Evolutionary conservation across 2,888 invertebrate genomes (phyloP), one percentile per base, ranked within the genome.

Genomic region (Neoascia interrupta): DNA sequence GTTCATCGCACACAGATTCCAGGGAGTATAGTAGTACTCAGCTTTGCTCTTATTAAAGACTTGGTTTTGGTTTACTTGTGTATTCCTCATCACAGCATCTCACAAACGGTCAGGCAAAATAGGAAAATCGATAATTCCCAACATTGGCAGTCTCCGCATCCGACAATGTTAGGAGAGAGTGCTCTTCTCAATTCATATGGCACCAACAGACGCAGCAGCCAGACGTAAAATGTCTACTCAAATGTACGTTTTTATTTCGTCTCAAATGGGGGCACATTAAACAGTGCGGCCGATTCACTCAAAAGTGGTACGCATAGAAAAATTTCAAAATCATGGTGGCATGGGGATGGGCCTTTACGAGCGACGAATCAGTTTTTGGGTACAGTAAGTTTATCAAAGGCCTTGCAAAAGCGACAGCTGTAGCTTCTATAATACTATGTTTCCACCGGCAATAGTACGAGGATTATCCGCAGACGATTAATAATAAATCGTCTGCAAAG

Each of bases 61-160:
- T 61, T 47, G 19, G 56, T 73, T 5, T 31, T 72, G 34, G n/a
- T 53, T 10, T 31, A 74, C 34, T 49, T 69, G 72, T 58, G 66
- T 60, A 15, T 54, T 49, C 54, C 41, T 60, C 81, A 81, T 82
- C 82, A 82, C 85, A 60, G n/a, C n/a, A n/a, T n/a, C 70, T 34
- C 34, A 72, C 81, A 74, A 73, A 21, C 56, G 63, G 72, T 49
- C 58, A 74, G 66, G 5, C 47, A 23, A 60, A 64, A 51, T 75
- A 75, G 83, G 81, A 83, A 85, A 85, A 85, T 85, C 85, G 83
- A 86, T 84, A 85, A 81, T 83, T 82, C 83, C 83, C 82, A 85
- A 85, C 84, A 83, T 86, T 86, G 85, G 85, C 85, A 85, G 82
- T 66, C 79, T 51, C 66, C 53, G 49, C 68, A 72, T 23, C 47